Evolutionary conservation across 2,113 vertebrate genomes (phyloP).

Genomic region (Onychorhynchus coronatus): DNA sequence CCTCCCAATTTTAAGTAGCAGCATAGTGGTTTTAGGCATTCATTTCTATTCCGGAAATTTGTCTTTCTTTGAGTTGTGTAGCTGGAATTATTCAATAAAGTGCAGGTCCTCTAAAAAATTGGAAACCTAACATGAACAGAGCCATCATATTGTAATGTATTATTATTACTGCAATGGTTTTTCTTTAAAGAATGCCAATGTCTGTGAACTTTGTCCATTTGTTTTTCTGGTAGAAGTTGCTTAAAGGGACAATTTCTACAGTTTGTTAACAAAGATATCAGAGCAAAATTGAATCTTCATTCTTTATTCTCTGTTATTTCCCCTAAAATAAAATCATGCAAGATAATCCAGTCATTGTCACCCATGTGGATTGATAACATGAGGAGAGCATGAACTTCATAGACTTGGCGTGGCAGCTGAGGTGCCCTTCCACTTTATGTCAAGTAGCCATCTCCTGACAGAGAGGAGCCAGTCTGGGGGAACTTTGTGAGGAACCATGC

Average conservation of each 20-base stretch:
- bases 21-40: neutral
- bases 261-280: neutral
- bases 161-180: neutral
- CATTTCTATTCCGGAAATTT: neutral
- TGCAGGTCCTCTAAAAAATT: neutral
- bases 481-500: neutral
- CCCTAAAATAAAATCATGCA: neutral
- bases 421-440: neutral
- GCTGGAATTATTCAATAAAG: neutral
- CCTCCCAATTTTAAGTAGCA: neutral
- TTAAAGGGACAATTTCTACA: neutral
- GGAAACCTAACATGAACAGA: neutral
- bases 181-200: neutral
- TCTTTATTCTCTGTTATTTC: neutral
- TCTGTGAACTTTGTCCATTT: neutral
- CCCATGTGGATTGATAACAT: neutral
- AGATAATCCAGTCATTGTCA: neutral
- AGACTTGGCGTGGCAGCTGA: neutral
- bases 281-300: neutral
- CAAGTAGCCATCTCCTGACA: neutral
- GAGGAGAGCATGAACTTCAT: neutral
- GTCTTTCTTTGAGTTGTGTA: neutral
- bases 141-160: neutral
- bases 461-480: neutral
- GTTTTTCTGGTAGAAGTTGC: neutral